Base-by-base conservation (phyloP, 2,888 invertebrate genomes). In the Linnaemya vulpina region DNA sequence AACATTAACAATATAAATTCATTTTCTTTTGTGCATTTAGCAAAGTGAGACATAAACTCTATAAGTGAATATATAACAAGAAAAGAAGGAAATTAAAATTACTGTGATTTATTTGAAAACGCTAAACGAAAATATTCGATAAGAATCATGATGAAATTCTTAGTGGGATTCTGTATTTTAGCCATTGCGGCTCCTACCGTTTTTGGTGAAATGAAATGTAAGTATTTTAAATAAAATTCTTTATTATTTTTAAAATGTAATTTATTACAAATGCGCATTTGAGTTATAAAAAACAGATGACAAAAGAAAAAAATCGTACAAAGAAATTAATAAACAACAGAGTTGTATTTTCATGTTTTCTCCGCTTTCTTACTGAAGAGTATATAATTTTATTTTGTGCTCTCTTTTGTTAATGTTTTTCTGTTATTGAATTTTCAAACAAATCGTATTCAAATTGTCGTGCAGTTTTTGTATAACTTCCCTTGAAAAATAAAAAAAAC, bases 161-260 rank as follows among this genome's bases (percentile, higher is more conserved):
- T 94, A 89, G 88, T 94, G 89, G 93, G 93, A 90, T 89, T 94
- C 86, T 92, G 93, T 88, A 90, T 94, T 85, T 82, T 91, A 87
- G 89, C 87, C 77, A 87, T 89, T 65, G 87, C 87, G 65, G 87
- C 88, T 68, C 92, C 87, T 65, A 75, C 93, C 73, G 93, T 94
- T 80, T 93, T 93, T 67, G 93, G 93, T 84, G 94, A 94, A 71
- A 93, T 95, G 87, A 94, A 94, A 94, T 96, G 96, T 96, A 91
- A 96, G 96, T 95, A 58, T 49, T 30, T 25, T 40, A 55, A 38
- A 38, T 46, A 40, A 30, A 60, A 17, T 58, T 71, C 8, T 46
- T 11, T 13, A 60, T 40, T 60, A 1, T 46, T 0, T 40, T 40
- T 13, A 3, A 22, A 3, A 65, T 13, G 40, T 15, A 51, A 53